Evolutionary conservation across 2,797 vertebrate species (phyloP).

Genomic region (Crocidura indochinensis): DNA sequence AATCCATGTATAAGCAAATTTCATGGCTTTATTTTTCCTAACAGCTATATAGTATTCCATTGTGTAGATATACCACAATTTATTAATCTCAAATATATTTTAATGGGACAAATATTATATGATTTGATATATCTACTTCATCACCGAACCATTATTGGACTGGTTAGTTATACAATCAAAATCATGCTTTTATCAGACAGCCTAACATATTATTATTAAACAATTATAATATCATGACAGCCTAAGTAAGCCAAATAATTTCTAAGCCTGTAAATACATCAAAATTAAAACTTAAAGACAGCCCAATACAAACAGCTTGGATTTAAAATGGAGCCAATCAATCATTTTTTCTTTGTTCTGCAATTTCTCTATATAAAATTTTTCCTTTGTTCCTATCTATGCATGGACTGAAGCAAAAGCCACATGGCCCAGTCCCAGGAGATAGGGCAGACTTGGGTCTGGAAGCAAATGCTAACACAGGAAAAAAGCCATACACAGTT

Average conservation of each 20-base stretch:
- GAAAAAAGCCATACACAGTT: too few relatives aligned
- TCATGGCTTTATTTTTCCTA: too few relatives aligned
- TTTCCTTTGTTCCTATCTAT: neutral
- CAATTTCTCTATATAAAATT: neutral
- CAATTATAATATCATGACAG: neutral
- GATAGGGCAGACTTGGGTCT: too few relatives aligned
- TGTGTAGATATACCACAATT: too few relatives aligned
- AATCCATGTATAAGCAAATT: too few relatives aligned
- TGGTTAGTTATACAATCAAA: neutral
- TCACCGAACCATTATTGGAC: neutral
- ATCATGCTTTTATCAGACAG: neutral
- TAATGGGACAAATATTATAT: constrained; percentile 11
- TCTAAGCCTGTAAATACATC: neutral
- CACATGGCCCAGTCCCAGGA: too few relatives aligned
- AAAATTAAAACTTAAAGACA: neutral
- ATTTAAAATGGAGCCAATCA: neutral
- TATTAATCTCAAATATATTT: neutral
- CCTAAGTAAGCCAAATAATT: neutral
- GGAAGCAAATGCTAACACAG: too few relatives aligned
- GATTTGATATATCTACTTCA: neutral
- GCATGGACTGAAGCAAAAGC: too few relatives aligned
- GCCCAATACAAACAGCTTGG: neutral
- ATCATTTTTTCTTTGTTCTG: constrained; percentile 22
- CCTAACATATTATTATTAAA: neutral
- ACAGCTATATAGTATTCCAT: too few relatives aligned